These are phyloP conservation scores for Leptinotarsa undecemlineata DNA, from an alignment of 1,140 invertebrate genomes.

Conservation along the genomic window DNA sequence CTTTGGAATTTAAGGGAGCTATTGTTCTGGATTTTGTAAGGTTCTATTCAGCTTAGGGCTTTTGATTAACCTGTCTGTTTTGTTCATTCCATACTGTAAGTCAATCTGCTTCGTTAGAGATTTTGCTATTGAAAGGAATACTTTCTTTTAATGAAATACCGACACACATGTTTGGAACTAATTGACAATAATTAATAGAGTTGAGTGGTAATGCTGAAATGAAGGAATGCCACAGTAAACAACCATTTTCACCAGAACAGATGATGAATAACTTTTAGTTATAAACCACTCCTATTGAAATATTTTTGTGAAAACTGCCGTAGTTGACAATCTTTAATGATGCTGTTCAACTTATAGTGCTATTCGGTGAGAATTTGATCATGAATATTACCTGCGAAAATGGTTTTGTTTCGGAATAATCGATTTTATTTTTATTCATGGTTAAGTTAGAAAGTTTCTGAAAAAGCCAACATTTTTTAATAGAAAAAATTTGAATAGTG, in stretches of 20 bases:
- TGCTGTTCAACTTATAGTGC: neutral
- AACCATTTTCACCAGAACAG: neutral
- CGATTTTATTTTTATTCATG: too few species aligned
- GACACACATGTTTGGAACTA: neutral
- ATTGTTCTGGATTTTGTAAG: conserved; percentile 14
- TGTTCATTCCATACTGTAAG: neutral
- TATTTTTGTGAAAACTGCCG: too few species aligned
- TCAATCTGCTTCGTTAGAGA: neutral
- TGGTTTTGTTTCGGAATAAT: too few species aligned
- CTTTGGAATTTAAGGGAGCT: neutral
- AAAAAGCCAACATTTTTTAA: too few species aligned
- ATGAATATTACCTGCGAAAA: too few species aligned
- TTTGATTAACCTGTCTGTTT: conserved; percentile 21
- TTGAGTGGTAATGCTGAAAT: neutral
- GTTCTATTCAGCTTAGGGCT: conserved; percentile 9
- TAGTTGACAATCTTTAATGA: neutral
- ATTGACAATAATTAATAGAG: neutral
- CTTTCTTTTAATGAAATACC: neutral
- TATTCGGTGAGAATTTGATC: too few species aligned
- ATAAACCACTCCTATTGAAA: too few species aligned
- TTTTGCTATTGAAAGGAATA: neutral
- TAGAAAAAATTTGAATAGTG: too few species aligned
- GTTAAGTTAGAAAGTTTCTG: too few species aligned
- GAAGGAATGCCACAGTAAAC: neutral
- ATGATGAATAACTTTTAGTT: too few species aligned